A percentile compares a stretch with the other conserved stretches of the same genome.
phyloP scores from a whole-genome alignment of 1,140 invertebrate genomes.

The Aradophagus sp. region DNA sequence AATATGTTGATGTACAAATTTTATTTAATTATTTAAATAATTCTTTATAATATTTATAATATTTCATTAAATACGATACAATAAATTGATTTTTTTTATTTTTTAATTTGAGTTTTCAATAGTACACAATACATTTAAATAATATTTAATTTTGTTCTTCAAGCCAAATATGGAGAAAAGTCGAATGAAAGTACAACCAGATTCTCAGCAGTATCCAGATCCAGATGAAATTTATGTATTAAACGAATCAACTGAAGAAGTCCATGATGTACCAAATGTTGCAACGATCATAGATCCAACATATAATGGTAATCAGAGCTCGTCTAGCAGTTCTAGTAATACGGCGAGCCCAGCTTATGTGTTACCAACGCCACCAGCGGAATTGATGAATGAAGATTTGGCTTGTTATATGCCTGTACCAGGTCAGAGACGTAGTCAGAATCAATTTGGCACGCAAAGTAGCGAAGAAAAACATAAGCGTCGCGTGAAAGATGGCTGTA shows the following conservation, averaged over 20 bases:
- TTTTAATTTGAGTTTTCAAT: no score
- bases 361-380: slow-evolving; percentile 65
- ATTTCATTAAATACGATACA: no score
- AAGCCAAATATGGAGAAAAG: no score
- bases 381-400: slow-evolving; percentile 74
- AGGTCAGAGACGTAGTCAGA: slow-evolving; percentile 80
- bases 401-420: slow-evolving; percentile 87
- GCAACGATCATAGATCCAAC: slow-evolving; percentile 74
- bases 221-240: slow-evolving; percentile 73
- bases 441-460: slow-evolving; percentile 66
- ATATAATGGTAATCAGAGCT: slow-evolving; percentile 65
- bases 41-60: no score
- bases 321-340: slow-evolving; percentile 68
- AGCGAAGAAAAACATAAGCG: slow-evolving; percentile 75
- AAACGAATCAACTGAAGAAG: slow-evolving; percentile 57
- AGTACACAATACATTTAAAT: no score
- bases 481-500: slow-evolving; percentile 74
- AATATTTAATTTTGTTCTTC: no score
- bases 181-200: no score
- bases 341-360: slow-evolving; percentile 66
- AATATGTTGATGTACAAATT: no score
- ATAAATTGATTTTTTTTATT: no score
- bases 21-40: no score
- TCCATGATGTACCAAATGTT: slow-evolving; percentile 66
- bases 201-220: slow-evolving; percentile 66